A percentile compares a stretch with the other conserved stretches of the same genome.
Conservation (phyloP, 1,140 invertebrate genomes). For the Drosophila orosa region DNA sequence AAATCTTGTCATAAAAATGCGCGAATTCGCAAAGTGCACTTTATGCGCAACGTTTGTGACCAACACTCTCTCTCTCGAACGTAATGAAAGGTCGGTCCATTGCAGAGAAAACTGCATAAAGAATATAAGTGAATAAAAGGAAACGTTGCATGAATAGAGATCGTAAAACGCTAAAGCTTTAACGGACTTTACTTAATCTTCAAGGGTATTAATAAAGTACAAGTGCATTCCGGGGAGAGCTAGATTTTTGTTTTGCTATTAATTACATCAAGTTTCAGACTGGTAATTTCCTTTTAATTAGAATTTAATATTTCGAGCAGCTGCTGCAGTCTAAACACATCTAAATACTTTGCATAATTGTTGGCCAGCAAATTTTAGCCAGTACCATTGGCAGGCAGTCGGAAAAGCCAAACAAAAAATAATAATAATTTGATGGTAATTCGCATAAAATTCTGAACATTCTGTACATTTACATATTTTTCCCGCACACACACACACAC, state of each 20-base stretch:
- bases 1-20: conserved; percentile 79
- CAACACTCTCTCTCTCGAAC: conserved; percentile 20
- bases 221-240: neutral
- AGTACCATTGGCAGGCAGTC: conserved; percentile 30
- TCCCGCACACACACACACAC: conserved; percentile 10
- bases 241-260: neutral
- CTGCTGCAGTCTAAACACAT: conserved; percentile 44
- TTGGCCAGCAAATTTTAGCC: conserved; percentile 54
- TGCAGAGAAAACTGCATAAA: conserved; percentile 30
- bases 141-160: neutral
- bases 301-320: conserved; percentile 64
- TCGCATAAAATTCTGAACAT: conserved; percentile 50
- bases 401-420: conserved; percentile 44
- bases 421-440: conserved; percentile 59
- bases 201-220: neutral
- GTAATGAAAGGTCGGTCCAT: conserved; percentile 23
- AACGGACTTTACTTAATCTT: neutral
- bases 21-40: conserved; percentile 79
- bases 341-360: conserved; percentile 63
- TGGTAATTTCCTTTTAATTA: conserved; percentile 65
- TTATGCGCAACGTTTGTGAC: conserved; percentile 61
- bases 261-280: conserved; percentile 12
- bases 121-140: conserved; percentile 25
- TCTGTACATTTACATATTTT: conserved; percentile 47
- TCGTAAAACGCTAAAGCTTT: neutral